These are phyloP conservation scores for Papilio demoleus DNA, from an alignment of 2,888 invertebrate species.

Conservation along the genomic window DNA sequence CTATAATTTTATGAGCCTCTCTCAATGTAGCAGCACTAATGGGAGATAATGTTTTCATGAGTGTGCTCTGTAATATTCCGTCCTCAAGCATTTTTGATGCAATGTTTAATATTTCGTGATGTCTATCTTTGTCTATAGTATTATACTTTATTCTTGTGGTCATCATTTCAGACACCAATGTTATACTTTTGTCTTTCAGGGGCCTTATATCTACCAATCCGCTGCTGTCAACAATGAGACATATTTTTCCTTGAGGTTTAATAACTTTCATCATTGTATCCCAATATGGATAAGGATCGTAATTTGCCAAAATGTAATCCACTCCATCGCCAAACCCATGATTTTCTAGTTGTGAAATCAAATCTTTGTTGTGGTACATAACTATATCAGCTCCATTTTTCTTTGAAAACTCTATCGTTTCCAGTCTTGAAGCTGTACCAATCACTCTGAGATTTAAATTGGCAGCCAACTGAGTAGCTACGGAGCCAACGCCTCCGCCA, in stretches of 20 bases:
- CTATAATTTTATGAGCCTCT: slow-evolving; percentile 69
- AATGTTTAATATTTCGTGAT: slow-evolving; percentile 63
- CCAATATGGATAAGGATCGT: slow-evolving; percentile 76
- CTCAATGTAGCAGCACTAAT: slow-evolving; percentile 71
- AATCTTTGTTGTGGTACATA: slow-evolving; percentile 65
- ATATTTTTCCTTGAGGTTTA: slow-evolving; percentile 73
- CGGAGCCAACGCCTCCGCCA: slow-evolving; percentile 73
- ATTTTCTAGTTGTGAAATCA: slow-evolving; percentile 63
- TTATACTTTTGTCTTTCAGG: slow-evolving; percentile 73
- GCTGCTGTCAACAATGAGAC: slow-evolving; percentile 71
- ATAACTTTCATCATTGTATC: slow-evolving; percentile 66
- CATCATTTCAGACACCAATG: slow-evolving; percentile 71
- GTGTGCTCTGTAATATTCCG: slow-evolving; percentile 62
- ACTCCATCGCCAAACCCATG: slow-evolving; percentile 65
- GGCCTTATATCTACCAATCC: slow-evolving; percentile 62
- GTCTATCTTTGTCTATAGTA: slow-evolving; percentile 66
- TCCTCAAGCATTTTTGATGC: slow-evolving; percentile 66
- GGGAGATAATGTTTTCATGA: slow-evolving; percentile 66
- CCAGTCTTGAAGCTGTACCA: slow-evolving; percentile 71
- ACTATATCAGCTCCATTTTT: slow-evolving; percentile 66
- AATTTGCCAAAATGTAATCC: slow-evolving; percentile 71
- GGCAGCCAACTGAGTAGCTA: slow-evolving; percentile 70
- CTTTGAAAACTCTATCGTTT: slow-evolving; percentile 61
- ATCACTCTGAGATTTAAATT: slow-evolving; percentile 69
- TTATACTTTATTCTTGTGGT: slow-evolving; percentile 69